Base-by-base conservation (phyloP, 1,140 invertebrate species). In the Caerostris darwini region DNA sequence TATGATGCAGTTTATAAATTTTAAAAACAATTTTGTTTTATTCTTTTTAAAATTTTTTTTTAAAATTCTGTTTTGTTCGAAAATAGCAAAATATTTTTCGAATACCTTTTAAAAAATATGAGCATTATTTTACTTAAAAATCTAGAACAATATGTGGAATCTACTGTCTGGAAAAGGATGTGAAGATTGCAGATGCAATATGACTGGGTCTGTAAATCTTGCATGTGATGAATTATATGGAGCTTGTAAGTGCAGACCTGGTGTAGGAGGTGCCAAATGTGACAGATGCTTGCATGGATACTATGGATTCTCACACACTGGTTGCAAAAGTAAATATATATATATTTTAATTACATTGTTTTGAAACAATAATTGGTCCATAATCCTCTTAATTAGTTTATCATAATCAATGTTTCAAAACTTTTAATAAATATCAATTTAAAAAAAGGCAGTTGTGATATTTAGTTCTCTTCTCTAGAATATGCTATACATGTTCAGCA, bases 211-310 rank as follows among this genome's bases (percentile, higher is more conserved):
- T 0, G 95, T 97, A 6, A 97, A 97, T 64, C 96, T 96, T 7
- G 97, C 97, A 58, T 99, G 99, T 96, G 97, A 99, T 96, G 96
- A 97, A 5, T 96, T 96, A 50, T 97, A 97, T 54, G 99, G 99
- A 8, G 97, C 97, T 95, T 99, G 99, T 96, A 96, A 97, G 58
- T 99, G 99, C 96, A 98, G 98, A 95, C 97, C 97, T 5, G 98
- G 99, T 5, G 97, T 99, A 1, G 97, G 97, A n/a, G 98, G 98
- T 1, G 96, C 96, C 17, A 97, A 97, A 57, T 99, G 99, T 96
- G 97, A 98, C 95, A 95, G 96, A 14, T 99, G 99, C 96, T 96
- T 98, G 17, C 96, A 97, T 3, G 97, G 97, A 54, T 97, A 97
- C 96, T 99, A 97, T 96, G 98, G 98, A 85, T 98, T 98, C 95